Evolutionary conservation across 1,140 invertebrate species (phyloP), one percentile per base, ranked within the genome.

Genomic region (Heliconius melpomene): DNA sequence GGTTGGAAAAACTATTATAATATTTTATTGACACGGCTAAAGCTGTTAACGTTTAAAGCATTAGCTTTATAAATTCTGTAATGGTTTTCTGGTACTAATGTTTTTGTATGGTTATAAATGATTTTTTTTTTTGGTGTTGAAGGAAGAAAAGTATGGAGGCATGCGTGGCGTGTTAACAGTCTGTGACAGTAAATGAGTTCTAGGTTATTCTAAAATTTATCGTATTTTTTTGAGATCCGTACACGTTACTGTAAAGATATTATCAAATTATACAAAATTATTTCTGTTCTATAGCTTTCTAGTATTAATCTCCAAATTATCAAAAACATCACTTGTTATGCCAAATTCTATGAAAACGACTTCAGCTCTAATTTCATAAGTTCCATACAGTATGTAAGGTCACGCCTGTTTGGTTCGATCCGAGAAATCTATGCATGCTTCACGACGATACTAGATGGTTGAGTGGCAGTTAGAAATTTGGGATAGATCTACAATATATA

Each of bases 361-460:
- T 66, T 29, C 60, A 26, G 11, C 7, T 29, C 7, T 29, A 29
- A 66, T 5, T 66, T 29, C 26, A 66, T 66, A 26, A 26, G 5
- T 29, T 0, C 23, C 60, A 66, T 29, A 66, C 13, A 1, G 23
- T 70, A 79, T 79, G 79, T 79, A 38, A 54, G 26, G 74, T 79
- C 79, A 79, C 79, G 79, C 20, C 18, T 66, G 60, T 66, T 66
- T 46, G 72, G 79, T 72, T 75, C 38, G 77, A 82, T 72, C 81
- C 78, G n/a, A 72, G n/a, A 52, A 82, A 80, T 82, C 26, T 80
- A 82, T 82, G 78, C 78, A 77, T 50, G 80, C 60, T 66, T 71
- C 36, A 46, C 60, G 70, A 26, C 72, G 60, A 66, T 57, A 57
- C 70, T 76, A 52, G 26, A 66, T n/a, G 11, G 23, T 16, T 29